These are phyloP conservation scores for Pilophorus perplexus DNA, from an alignment of 2,888 invertebrate genomes.

Conservation along the genomic window DNA sequence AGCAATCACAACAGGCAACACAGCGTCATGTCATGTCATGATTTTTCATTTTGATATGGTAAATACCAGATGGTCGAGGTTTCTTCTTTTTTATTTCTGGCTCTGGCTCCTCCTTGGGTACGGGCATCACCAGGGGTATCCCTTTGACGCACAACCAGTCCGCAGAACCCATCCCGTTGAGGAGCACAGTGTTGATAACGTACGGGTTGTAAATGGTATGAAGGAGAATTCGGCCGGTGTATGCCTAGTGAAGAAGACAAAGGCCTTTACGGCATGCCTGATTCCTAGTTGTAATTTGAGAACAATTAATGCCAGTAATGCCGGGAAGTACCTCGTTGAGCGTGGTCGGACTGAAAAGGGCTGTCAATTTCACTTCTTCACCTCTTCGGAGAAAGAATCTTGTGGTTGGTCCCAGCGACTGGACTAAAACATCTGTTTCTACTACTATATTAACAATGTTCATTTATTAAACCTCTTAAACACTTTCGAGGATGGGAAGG, in stretches of 20 bases:
- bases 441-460: too few species aligned
- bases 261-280: too few species aligned
- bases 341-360: neutral
- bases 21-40: too few species aligned
- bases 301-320: neutral
- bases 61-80: too few species aligned
- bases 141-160: slow-evolving; percentile 15
- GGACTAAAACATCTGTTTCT: neutral
- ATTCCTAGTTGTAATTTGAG: too few species aligned
- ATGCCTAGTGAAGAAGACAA: too few species aligned
- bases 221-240: neutral
- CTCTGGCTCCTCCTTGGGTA: neutral
- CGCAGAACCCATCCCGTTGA: slow-evolving; percentile 2
- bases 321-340: neutral
- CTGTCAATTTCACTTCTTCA: neutral
- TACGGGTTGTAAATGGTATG: slow-evolving; percentile 27
- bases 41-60: too few species aligned
- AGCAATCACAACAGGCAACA: too few species aligned
- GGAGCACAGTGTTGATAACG: slow-evolving; percentile 6
- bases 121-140: neutral
- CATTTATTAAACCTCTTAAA: too few species aligned
- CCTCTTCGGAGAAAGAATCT: slow-evolving; percentile 7
- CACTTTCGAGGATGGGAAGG: too few species aligned
- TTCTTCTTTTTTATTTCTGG: neutral
- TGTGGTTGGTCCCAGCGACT: neutral